Conservation (phyloP, 1,140 invertebrate species). For the Aporrectodea caliginosa region DNA sequence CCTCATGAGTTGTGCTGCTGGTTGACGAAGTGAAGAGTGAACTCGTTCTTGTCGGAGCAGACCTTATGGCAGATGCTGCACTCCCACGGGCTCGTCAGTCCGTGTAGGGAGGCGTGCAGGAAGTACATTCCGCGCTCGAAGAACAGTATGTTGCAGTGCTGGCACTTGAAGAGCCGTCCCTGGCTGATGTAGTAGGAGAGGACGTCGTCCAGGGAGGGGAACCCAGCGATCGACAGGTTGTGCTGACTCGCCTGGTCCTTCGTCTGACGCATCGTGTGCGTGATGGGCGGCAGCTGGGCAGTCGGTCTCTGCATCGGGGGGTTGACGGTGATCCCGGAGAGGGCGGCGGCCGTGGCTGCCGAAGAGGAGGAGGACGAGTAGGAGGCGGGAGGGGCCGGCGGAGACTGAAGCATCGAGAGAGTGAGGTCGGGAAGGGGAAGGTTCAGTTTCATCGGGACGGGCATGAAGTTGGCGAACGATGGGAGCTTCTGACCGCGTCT, state of each 20-base stretch:
- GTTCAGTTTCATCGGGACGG: conserved; percentile 6
- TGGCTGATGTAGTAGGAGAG: conserved; percentile 44
- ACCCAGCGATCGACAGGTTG: conserved; percentile 29
- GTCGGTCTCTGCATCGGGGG: conserved; percentile 19
- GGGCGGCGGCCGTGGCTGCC: not conserved
- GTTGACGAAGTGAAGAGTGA: conserved; percentile 47
- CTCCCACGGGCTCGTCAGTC: conserved; percentile 43
- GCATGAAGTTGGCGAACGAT: conserved; percentile 17
- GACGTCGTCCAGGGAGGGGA: conserved; percentile 41
- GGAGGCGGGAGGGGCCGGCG: not conserved
- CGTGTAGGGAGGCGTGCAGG: conserved; percentile 46
- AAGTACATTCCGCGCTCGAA: conserved; percentile 46
- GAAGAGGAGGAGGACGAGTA: not conserved
- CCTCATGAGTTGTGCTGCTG: conserved; percentile 41
- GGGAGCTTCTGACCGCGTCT: conserved; percentile 7
- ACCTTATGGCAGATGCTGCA: conserved; percentile 47
- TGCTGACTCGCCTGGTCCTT: conserved; percentile 30
- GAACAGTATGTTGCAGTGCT: conserved; percentile 46
- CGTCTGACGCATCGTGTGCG: conserved; percentile 21
- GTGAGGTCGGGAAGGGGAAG: not conserved
- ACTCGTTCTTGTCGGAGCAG: conserved; percentile 46
- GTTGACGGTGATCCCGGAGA: not conserved
- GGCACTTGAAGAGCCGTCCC: conserved; percentile 42
- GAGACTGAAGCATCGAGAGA: not conserved
- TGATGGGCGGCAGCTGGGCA: conserved; percentile 31